Evolutionary conservation across 2,113 vertebrate genomes (phyloP).

Genomic region (Catagonus wagneri): DNA sequence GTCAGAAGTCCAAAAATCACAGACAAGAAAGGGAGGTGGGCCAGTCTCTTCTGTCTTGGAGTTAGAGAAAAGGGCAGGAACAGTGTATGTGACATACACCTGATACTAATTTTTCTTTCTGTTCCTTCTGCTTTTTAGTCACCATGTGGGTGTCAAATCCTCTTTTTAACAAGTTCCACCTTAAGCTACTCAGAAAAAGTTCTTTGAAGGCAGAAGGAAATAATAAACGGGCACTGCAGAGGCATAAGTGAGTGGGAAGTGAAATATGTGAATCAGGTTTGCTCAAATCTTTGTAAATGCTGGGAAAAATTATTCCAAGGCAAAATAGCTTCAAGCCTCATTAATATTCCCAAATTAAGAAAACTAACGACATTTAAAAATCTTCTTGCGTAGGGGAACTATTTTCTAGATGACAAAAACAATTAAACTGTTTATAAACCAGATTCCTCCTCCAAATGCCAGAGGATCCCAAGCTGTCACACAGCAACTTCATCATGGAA

Average conservation of each 20-base stretch:
- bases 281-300: neutral
- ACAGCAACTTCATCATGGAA: slow-evolving; percentile 7
- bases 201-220: neutral
- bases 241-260: neutral
- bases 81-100: neutral
- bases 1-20: neutral
- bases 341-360: slow-evolving; percentile 45
- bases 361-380: slow-evolving; percentile 30
- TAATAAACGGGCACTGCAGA: neutral
- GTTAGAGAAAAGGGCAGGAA: neutral
- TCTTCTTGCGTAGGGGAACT: slow-evolving; percentile 38
- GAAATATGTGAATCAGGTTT: neutral
- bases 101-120: neutral
- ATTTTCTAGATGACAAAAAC: slow-evolving; percentile 55
- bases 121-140: slow-evolving; percentile 18
- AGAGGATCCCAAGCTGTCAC: neutral
- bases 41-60: neutral
- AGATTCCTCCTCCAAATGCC: slow-evolving; percentile 27
- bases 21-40: neutral
- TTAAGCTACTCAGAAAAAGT: neutral
- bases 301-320: slow-evolving; percentile 20
- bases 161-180: neutral
- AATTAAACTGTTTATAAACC: slow-evolving; percentile 49
- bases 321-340: slow-evolving; percentile 23
- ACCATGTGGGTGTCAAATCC: neutral